Evolutionary conservation across 2,113 vertebrate species (phyloP).

Genomic region (Tichodroma muraria): DNA sequence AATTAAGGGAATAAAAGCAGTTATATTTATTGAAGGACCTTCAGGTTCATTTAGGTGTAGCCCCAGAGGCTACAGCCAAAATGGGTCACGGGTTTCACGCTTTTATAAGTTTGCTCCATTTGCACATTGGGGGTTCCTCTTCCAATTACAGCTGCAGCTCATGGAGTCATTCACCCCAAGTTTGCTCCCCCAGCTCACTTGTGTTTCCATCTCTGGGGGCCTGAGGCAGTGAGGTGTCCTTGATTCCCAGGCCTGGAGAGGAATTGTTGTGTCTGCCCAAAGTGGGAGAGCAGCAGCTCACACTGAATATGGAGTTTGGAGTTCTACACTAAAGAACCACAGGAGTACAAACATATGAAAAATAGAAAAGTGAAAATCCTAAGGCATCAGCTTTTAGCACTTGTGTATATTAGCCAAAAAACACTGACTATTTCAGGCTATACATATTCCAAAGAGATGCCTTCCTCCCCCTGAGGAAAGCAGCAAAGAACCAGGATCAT

Average conservation of each 20-base stretch:
- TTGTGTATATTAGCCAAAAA: background rate
- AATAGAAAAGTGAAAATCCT: background rate
- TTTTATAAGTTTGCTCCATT: background rate
- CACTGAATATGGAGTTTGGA: background rate
- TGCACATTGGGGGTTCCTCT: no score
- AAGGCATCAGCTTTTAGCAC: background rate
- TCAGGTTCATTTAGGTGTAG: background rate
- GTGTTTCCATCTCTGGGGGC: no score
- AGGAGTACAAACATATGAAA: fast-evolving
- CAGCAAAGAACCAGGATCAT: background rate
- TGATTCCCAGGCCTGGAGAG: no score
- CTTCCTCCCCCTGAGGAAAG: background rate
- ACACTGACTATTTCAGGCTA: background rate
- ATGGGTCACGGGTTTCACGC: background rate
- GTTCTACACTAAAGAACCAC: background rate
- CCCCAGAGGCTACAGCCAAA: background rate
- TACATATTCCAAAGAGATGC: background rate
- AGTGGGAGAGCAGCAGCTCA: background rate
- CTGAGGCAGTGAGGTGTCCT: no score
- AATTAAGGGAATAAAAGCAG: background rate
- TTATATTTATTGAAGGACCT: background rate
- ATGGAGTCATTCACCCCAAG: no score
- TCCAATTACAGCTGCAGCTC: no score
- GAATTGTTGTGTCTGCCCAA: no score
- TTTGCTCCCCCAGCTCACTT: no score